Conservation (phyloP, 2,888 invertebrate genomes). For the Acanthosepion pharaonis region DNA sequence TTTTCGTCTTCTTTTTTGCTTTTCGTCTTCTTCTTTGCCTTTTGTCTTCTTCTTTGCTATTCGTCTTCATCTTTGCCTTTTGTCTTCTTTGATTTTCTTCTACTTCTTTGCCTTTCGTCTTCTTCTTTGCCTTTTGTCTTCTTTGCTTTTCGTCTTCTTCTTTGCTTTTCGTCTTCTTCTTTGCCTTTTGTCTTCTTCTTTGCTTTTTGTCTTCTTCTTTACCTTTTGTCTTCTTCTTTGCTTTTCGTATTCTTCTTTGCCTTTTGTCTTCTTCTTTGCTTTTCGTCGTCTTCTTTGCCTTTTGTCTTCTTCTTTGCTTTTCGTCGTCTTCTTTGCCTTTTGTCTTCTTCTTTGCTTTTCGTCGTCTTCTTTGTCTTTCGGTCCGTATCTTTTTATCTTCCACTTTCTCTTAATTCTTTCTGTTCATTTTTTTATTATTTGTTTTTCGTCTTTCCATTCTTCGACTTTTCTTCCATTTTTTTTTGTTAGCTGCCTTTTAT, state of each 20-base stretch:
- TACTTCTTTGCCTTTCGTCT: background rate
- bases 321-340: background rate
- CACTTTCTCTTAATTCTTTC: too few species aligned
- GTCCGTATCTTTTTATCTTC: too few species aligned
- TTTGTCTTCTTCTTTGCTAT: background rate
- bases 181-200: too few species aligned
- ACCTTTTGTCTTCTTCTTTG: background rate
- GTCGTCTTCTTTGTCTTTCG: too few species aligned
- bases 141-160: too few species aligned
- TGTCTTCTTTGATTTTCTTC: too few species aligned
- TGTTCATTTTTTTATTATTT: too few species aligned
- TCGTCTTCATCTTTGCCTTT: background rate
- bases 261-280: background rate
- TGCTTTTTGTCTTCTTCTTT: background rate
- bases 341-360: background rate
- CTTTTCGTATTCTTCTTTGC: too few species aligned
- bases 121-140: background rate
- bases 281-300: background rate
- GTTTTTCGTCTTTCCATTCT: too few species aligned
- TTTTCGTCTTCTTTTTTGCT: background rate
- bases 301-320: background rate
- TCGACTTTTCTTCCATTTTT: too few species aligned
- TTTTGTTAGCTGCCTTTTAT: too few species aligned
- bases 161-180: too few species aligned
- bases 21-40: background rate